phyloP scores from a whole-genome alignment of 2,888 invertebrate species.

The Rhamphomyia laevipes region DNA sequence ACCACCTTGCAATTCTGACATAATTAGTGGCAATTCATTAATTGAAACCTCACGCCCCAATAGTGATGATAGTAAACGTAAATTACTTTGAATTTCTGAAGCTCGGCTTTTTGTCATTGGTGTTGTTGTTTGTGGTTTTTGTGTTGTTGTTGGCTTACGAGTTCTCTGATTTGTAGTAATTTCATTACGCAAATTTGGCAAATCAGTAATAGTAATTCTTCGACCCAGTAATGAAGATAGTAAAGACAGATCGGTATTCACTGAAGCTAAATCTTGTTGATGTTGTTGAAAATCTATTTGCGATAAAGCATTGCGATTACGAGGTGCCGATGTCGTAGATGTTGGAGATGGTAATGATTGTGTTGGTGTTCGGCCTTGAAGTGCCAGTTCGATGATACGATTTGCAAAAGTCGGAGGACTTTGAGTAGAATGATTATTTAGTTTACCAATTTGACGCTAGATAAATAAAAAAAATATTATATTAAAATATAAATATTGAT shows the following conservation, averaged over 20 bases:
- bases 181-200: slow-evolving; percentile 10
- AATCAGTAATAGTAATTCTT: slow-evolving; percentile 16
- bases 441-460: slow-evolving; percentile 16
- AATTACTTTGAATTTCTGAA: slow-evolving; percentile 17
- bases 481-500: background rate
- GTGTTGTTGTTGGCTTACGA: slow-evolving; percentile 21
- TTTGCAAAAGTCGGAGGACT: slow-evolving; percentile 36
- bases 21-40: slow-evolving; percentile 20
- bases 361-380: slow-evolving; percentile 28
- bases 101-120: slow-evolving; percentile 23
- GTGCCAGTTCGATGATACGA: slow-evolving; percentile 42
- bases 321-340: slow-evolving; percentile 24
- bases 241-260: slow-evolving; percentile 19
- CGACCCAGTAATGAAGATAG: slow-evolving; percentile 18
- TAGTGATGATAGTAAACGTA: slow-evolving; percentile 17
- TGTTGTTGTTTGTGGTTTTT: slow-evolving; percentile 27
- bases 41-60: slow-evolving; percentile 15
- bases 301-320: background rate
- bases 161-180: background rate
- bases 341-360: slow-evolving; percentile 9
- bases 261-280: slow-evolving; percentile 16
- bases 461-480: background rate
- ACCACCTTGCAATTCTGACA: slow-evolving; percentile 21
- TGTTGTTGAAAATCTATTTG: slow-evolving; percentile 12
- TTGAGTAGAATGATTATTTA: slow-evolving; percentile 9